phyloP scores from a whole-genome alignment of 2,888 invertebrate genomes.

The Hypomecis punctinalis region DNA sequence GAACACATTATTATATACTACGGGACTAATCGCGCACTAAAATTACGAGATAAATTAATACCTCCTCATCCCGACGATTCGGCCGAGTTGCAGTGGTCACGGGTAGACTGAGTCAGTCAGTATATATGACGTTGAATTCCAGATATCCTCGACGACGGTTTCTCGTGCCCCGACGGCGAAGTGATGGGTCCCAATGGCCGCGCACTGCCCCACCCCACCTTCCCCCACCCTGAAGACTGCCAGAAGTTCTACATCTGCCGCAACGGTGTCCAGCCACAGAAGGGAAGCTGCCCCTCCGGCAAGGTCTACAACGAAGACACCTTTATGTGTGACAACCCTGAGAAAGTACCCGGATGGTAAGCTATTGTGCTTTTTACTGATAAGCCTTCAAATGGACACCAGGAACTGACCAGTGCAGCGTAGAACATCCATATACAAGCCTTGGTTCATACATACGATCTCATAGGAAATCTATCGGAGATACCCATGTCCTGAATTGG shows the following conservation, averaged over 20 bases:
- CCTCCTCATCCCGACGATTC: too few species aligned
- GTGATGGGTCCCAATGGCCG: slow-evolving; percentile 88
- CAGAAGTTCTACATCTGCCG: slow-evolving; percentile 93
- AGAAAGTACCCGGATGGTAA: slow-evolving; percentile 91
- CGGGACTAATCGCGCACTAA: too few species aligned
- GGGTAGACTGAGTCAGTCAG: too few species aligned
- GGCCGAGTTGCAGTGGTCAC: too few species aligned
- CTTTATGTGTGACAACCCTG: slow-evolving; percentile 91
- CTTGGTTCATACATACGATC: too few species aligned
- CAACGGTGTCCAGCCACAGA: slow-evolving; percentile 90
- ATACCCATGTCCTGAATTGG: too few species aligned
- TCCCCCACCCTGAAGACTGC: slow-evolving; percentile 91
- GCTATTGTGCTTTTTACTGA: slow-evolving; percentile 22
- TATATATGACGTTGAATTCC: slow-evolving; percentile 38
- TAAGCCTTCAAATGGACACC: too few species aligned
- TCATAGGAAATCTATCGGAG: too few species aligned
- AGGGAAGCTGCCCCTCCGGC: slow-evolving; percentile 89
- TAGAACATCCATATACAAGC: too few species aligned
- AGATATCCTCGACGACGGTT: slow-evolving; percentile 91
- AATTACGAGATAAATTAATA: too few species aligned
- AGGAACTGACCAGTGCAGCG: too few species aligned
- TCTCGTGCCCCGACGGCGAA: slow-evolving; percentile 90
- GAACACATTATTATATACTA: too few species aligned
- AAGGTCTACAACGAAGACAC: slow-evolving; percentile 92
- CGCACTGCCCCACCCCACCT: slow-evolving; percentile 90